These are phyloP conservation scores for Ammodytes marinus DNA, from an alignment of 2,113 vertebrate genomes.

Conservation along the genomic window DNA sequence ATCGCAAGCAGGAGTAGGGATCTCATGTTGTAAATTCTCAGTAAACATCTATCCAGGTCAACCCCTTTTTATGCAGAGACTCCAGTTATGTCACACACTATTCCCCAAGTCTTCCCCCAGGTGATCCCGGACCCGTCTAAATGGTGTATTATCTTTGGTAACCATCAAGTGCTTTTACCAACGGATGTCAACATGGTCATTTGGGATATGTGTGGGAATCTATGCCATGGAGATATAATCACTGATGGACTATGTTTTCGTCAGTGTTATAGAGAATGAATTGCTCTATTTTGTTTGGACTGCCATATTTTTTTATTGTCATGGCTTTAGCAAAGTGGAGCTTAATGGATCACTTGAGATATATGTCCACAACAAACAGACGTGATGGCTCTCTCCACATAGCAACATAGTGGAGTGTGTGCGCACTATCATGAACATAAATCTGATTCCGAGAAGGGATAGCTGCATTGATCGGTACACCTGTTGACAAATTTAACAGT, in stretches of 20 bases:
- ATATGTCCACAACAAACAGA: slow-evolving; percentile 41
- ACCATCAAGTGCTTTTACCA: slow-evolving; percentile 59
- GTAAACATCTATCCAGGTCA: background rate
- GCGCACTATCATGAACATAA: slow-evolving; percentile 52
- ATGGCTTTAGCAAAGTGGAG: slow-evolving; percentile 63
- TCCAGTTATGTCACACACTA: slow-evolving; percentile 29
- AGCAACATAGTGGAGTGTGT: slow-evolving; percentile 63
- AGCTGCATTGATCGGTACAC: slow-evolving; percentile 29
- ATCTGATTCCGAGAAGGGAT: slow-evolving; percentile 62
- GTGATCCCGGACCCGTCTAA: slow-evolving; percentile 10
- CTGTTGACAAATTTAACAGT: slow-evolving; percentile 26
- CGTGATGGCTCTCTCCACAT: slow-evolving; percentile 60
- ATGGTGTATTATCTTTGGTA: slow-evolving; percentile 40
- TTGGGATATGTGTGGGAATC: slow-evolving; percentile 71
- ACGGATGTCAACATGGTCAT: slow-evolving; percentile 56
- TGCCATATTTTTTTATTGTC: slow-evolving; percentile 75
- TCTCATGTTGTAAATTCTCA: slow-evolving; percentile 69
- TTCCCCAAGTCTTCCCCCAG: slow-evolving; percentile 8
- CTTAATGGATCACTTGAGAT: slow-evolving; percentile 73
- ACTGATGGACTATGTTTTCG: slow-evolving; percentile 50
- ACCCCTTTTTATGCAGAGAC: slow-evolving; percentile 58
- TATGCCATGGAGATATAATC: slow-evolving; percentile 26
- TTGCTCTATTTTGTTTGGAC: slow-evolving; percentile 51
- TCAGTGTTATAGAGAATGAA: slow-evolving; percentile 63
- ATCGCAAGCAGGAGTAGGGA: slow-evolving; percentile 52